A percentile compares a stretch with the other conserved stretches of the same genome.
These are phyloP conservation scores for pig (Sus scrofa) DNA, from an alignment of 2,113 vertebrate species.

Conservation along the genomic window T2T-Sscrofa CM000820.6:49189001-49189500, in stretches of 20 bases:
- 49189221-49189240: constrained; percentile 54
- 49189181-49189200: neutral
- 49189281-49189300: constrained; percentile 52
- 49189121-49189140: neutral
- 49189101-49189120: neutral
- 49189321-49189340: neutral
- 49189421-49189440: neutral
- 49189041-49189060: neutral
- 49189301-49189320: constrained; percentile 44
- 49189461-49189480: neutral
- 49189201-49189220: neutral
- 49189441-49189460: neutral
- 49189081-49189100: neutral
- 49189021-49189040: neutral
- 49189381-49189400: neutral
- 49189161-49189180: constrained; percentile 4
- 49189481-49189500: neutral
- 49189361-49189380: neutral
- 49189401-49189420: neutral
- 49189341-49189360: constrained; percentile 48
- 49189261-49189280: constrained; percentile 18
- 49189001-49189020: neutral
- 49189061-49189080: neutral
- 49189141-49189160: constrained; percentile 41
- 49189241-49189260: neutral